A percentile compares a stretch with the other conserved stretches of the same genome.
These are phyloP conservation scores for Tillus elongatus DNA, from an alignment of 2,888 invertebrate genomes.

Conservation along the genomic window DNA sequence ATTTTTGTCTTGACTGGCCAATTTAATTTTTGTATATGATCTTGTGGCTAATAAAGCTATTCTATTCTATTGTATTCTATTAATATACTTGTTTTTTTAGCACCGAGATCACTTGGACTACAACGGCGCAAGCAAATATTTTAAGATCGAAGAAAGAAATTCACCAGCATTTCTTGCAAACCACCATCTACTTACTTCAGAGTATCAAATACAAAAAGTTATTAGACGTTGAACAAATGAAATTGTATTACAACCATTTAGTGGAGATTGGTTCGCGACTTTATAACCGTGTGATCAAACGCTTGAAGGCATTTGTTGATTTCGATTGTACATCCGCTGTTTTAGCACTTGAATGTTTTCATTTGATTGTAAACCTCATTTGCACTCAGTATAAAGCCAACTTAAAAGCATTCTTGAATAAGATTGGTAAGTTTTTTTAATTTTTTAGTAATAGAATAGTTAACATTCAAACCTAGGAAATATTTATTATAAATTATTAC, in stretches of 20 bases:
- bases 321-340: constrained; percentile 50
- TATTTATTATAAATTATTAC: too few species aligned
- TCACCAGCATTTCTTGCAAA: constrained; percentile 49
- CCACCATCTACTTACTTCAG: constrained; percentile 39
- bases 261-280: constrained; percentile 37
- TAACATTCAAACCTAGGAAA: background rate
- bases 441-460: background rate
- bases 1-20: too few species aligned
- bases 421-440: constrained; percentile 36
- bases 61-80: too few species aligned
- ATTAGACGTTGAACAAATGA: constrained; percentile 29
- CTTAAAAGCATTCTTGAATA: constrained; percentile 39
- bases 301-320: constrained; percentile 47
- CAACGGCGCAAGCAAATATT: constrained; percentile 43
- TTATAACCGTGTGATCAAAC: constrained; percentile 42
- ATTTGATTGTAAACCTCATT: constrained; percentile 40
- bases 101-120: constrained; percentile 48
- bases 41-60: too few species aligned
- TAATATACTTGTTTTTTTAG: constrained; percentile 27
- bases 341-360: constrained; percentile 52
- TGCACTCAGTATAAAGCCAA: constrained; percentile 35
- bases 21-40: too few species aligned
- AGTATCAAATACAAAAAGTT: constrained; percentile 36
- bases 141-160: constrained; percentile 48
- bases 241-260: constrained; percentile 32